These are phyloP conservation scores for Tauraco hartlaubi DNA, from an alignment of 2,797 vertebrate species.

Conservation along the genomic window DNA sequence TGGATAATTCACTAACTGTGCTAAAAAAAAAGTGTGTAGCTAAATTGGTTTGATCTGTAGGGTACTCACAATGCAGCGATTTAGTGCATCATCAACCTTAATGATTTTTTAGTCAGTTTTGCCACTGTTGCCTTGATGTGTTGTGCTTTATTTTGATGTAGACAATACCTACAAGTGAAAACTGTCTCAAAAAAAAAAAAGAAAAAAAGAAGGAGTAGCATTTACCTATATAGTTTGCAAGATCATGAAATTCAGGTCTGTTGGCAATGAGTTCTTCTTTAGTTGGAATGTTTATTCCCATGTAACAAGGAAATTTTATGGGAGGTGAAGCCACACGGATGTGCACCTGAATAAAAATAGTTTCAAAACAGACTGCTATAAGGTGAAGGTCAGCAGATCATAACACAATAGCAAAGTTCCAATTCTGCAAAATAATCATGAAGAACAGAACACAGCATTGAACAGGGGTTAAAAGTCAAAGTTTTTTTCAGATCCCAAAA, in stretches of 20 bases:
- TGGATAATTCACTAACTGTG: not conserved
- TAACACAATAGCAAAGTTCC: not conserved
- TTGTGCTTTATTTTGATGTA: not conserved
- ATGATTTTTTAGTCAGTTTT: not conserved
- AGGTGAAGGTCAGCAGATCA: not conserved
- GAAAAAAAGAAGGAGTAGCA: not conserved
- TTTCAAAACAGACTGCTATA: not conserved
- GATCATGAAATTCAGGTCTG: conserved; percentile 92
- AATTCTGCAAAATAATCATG: not conserved
- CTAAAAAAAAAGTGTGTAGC: not conserved
- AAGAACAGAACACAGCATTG: not conserved
- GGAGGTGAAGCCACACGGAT: conserved; percentile 97
- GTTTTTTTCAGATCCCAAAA: not conserved
- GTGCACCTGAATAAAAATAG: conserved; percentile 86
- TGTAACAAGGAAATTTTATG: conserved; percentile 95
- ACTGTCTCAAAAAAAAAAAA: not conserved
- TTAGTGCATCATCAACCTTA: not conserved
- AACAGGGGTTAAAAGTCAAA: not conserved
- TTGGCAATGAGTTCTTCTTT: conserved; percentile 99
- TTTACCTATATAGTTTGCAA: conserved; percentile 94
- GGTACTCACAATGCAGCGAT: not conserved
- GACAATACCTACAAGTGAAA: not conserved
- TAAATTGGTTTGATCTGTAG: not conserved
- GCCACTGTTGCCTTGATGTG: not conserved
- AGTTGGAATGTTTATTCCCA: conserved; percentile 99